Percentiles rank a stretch among this genome's conserved stretches.
phyloP scores from a whole-genome alignment of 2,797 vertebrate genomes.

The Sphenopsis melanotis region DNA sequence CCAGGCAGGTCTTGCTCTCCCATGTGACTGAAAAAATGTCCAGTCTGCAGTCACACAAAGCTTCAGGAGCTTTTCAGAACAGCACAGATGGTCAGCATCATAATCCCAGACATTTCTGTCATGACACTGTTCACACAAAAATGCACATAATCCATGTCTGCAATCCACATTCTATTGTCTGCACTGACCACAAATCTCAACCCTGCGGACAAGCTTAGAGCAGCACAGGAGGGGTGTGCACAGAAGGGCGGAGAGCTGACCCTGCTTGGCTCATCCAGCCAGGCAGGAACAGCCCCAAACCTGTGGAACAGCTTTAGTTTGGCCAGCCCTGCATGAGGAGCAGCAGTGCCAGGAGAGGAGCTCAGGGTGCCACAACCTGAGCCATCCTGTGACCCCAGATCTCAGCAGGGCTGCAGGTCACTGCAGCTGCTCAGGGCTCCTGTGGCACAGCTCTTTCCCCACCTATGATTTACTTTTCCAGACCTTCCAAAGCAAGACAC shows the following conservation, averaged over 20 bases:
- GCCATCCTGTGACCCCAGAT: rapidly evolving
- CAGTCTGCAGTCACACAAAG: rapidly evolving
- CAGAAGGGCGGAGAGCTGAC: not conserved
- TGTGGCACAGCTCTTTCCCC: rapidly evolving
- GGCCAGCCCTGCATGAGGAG: not conserved
- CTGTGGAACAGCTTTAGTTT: too few relatives aligned
- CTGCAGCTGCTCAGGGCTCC: not conserved
- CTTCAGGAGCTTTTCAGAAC: not conserved
- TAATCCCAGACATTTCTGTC: not conserved
- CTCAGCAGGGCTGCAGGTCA: not conserved
- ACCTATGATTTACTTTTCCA: not conserved
- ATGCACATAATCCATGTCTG: not conserved
- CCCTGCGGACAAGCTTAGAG: not conserved
- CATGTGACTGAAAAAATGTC: rapidly evolving
- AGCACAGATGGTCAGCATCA: not conserved
- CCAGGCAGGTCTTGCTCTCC: too few relatives aligned
- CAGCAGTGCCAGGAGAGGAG: not conserved
- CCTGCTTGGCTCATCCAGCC: rapidly evolving
- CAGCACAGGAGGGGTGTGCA: not conserved
- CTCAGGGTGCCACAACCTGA: too few relatives aligned
- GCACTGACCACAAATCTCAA: rapidly evolving
- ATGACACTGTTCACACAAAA: too few relatives aligned
- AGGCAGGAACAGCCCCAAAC: not conserved
- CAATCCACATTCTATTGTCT: not conserved
- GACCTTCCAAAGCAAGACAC: not conserved